Evolutionary conservation across 64 coral and sea anemone species (phyloP).

Genomic region (Trachythela sp.): DNA sequence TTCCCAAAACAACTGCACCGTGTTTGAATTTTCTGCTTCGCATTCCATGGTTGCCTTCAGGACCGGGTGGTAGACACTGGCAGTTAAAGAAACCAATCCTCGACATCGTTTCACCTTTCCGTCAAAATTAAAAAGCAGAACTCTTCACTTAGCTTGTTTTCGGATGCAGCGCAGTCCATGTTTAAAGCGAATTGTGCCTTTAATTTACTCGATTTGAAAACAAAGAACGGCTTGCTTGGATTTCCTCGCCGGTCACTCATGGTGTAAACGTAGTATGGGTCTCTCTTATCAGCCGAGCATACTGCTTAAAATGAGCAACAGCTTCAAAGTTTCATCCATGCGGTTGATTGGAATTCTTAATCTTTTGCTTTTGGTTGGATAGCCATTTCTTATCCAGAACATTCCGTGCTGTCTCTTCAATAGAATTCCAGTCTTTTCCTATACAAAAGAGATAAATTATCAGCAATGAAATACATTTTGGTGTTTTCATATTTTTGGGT

Average conservation of each 20-base stretch:
- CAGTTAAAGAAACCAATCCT: no score
- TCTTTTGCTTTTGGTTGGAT: constrained; percentile 34
- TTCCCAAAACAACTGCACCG: constrained; percentile 41
- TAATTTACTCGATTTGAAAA: constrained; percentile 16
- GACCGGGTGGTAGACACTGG: not conserved
- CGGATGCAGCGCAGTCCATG: not conserved
- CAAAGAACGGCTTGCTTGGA: constrained; percentile 24
- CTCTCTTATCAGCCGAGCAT: not conserved
- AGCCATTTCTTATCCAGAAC: constrained; percentile 12
- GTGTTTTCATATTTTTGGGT: no score
- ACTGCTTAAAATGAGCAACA: constrained; percentile 25
- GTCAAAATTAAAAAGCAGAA: not conserved
- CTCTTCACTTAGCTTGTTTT: not conserved
- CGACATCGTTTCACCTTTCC: not conserved
- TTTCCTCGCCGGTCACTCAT: constrained; percentile 8
- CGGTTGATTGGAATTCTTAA: not conserved
- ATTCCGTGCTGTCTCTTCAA: not conserved
- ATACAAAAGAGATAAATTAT: not conserved
- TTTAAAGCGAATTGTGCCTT: constrained; percentile 22
- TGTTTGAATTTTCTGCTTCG: constrained; percentile 36
- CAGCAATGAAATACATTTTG: not conserved
- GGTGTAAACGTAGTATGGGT: constrained; percentile 13
- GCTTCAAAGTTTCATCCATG: constrained; percentile 34
- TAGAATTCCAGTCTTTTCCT: not conserved
- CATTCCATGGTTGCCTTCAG: constrained; percentile 38